These are phyloP conservation scores for Meloidogyne hapla DNA, from an alignment of 1,140 invertebrate species.

Conservation along the genomic window DNA sequence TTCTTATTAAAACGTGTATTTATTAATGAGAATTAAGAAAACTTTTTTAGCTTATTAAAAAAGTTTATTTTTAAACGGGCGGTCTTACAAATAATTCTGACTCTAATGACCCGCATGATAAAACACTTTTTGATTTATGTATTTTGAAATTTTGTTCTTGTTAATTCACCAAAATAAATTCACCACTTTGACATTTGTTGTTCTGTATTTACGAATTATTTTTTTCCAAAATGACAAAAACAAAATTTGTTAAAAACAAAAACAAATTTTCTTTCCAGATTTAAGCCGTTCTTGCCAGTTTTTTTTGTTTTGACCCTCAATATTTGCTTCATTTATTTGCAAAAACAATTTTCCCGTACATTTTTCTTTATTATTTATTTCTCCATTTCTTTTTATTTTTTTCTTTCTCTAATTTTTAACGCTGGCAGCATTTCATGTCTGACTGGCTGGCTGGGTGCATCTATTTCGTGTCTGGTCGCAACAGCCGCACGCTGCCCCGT, in stretches of 20 bases:
- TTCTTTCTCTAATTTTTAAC: neutral
- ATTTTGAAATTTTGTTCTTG: too few species aligned
- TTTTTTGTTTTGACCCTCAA: neutral
- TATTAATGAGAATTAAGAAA: neutral
- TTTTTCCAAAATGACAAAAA: neutral
- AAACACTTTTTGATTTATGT: too few species aligned
- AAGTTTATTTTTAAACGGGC: too few species aligned
- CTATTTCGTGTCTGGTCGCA: neutral
- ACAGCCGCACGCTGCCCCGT: slow-evolving; percentile 28
- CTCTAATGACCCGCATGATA: too few species aligned
- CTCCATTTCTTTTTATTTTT: too few species aligned
- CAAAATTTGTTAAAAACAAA: neutral
- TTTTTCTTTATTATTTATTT: neutral
- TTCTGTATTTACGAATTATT: neutral
- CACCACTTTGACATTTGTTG: too few species aligned
- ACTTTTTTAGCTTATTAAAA: neutral
- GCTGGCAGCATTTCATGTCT: slow-evolving; percentile 7
- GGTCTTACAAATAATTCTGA: too few species aligned
- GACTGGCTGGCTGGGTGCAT: neutral
- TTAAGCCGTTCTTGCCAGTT: neutral
- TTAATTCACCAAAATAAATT: too few species aligned
- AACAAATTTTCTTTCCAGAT: neutral
- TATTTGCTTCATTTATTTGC: neutral
- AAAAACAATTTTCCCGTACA: neutral
- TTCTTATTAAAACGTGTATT: neutral